phyloP scores from a whole-genome alignment of 2,888 invertebrate species.

The Clanis bilineata region DNA sequence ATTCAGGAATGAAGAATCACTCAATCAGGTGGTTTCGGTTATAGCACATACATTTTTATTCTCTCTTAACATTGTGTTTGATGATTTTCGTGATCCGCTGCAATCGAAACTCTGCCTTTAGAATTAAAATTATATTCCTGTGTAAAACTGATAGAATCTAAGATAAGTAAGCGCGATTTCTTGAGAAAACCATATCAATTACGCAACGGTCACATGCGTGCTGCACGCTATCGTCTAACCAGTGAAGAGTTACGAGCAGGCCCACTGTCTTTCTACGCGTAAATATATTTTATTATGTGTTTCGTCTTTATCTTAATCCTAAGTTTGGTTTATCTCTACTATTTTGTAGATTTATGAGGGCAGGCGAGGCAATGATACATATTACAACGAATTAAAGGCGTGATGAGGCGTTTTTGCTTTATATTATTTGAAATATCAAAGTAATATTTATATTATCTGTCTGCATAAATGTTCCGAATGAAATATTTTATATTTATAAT shows the following conservation, averaged over 20 bases:
- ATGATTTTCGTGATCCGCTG: too few species aligned
- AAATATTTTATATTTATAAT: too few species aligned
- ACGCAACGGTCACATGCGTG: conserved; percentile 42
- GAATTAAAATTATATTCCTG: background rate
- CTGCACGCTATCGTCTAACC: conserved; percentile 36
- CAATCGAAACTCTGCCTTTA: background rate
- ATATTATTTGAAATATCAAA: too few species aligned
- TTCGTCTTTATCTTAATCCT: background rate
- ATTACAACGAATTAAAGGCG: too few species aligned
- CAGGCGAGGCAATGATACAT: background rate
- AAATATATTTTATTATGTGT: background rate
- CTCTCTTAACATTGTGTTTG: too few species aligned
- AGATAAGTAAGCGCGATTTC: conserved; percentile 21
- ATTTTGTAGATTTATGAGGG: background rate
- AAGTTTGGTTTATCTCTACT: background rate
- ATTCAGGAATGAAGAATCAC: too few species aligned
- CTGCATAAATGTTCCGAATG: too few species aligned
- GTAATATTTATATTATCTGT: too few species aligned
- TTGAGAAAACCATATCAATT: conserved; percentile 30
- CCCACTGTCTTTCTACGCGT: conserved; percentile 3
- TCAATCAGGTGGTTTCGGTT: too few species aligned
- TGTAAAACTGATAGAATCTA: background rate
- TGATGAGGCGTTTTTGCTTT: too few species aligned
- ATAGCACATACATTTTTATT: too few species aligned
- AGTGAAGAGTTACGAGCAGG: conserved; percentile 10